Evolutionary conservation across 2,113 vertebrate genomes (phyloP).

Genomic region (Odocoileus hemionus): DNA sequence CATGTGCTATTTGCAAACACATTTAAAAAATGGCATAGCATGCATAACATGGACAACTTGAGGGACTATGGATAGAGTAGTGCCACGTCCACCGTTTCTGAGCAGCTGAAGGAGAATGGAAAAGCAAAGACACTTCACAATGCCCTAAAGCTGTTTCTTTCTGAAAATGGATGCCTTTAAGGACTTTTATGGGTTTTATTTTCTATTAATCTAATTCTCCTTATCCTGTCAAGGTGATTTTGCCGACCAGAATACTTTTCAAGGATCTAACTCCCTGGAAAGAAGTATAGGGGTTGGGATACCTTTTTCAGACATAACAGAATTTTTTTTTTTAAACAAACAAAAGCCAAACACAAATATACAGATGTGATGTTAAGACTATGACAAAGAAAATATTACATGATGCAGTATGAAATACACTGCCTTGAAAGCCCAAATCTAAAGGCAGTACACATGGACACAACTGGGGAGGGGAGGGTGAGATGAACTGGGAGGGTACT

Average conservation of each 20-base stretch:
- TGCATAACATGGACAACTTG: neutral
- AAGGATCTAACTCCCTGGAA: neutral
- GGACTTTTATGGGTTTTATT: neutral
- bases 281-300: neutral
- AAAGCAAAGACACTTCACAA: neutral
- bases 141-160: neutral
- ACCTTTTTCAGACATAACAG: neutral
- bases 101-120: neutral
- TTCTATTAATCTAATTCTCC: neutral
- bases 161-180: neutral
- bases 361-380: neutral
- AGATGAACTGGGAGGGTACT: rapidly evolving
- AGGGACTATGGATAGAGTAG: neutral
- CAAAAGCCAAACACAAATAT: neutral
- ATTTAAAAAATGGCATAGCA: neutral
- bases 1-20: neutral
- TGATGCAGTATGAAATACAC: neutral
- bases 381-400: neutral
- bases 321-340: neutral
- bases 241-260: neutral
- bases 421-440: neutral
- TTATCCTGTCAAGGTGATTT: neutral
- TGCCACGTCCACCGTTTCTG: neutral
- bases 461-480: neutral
- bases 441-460: neutral